Evolutionary conservation across 2,113 vertebrate genomes (phyloP), one percentile per base, ranked within the genome.

Genomic region (Rhabdornis inornatus): DNA sequence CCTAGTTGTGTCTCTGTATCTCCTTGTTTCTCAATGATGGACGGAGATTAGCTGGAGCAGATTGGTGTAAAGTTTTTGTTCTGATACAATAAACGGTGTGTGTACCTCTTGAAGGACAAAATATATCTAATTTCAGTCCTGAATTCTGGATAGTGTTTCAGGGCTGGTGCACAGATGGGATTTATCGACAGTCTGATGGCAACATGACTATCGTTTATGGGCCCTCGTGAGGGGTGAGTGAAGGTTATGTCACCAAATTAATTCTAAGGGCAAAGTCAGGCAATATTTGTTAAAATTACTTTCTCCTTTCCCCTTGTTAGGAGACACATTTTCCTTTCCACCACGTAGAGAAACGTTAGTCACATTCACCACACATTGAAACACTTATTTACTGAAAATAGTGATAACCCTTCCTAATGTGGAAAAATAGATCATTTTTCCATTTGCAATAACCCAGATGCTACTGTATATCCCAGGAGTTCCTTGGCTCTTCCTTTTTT

Each of bases 81-180:
- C 50, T 66, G 28, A 45, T 86, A 18, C 9, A 18, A 23, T 80
- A 80, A 83, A 42, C 0, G 0, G 2, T 31, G 10, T 79, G 8
- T 49, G 9, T 82, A 56, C 40, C 61, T 85, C 55, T 81, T 81
- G 68, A 91, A 92, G 72, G 55, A 89, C 45, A 70, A 95, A 83
- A 92, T 77, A 31, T 45, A 86, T 87, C 68, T 92, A 23, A 72
- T 94, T 93, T 83, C 64, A 74, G 64, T 63, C 45, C 47, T 77
- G 75, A 83, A 87, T 92, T 71, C 72, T 74, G 55, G 64, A 9
- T 70, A 66, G 33, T 35, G 20, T 95, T 89, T 94, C 47, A 81
- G 59, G 64, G 42, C 50, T 2, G 2, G 25, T 95, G 83, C 60
- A 81, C n/a, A 77, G 31, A 42, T 81, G 68, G 89, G 71, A 92